These are phyloP conservation scores for Agelastica alni DNA, from an alignment of 2,888 invertebrate species.

Conservation along the genomic window DNA sequence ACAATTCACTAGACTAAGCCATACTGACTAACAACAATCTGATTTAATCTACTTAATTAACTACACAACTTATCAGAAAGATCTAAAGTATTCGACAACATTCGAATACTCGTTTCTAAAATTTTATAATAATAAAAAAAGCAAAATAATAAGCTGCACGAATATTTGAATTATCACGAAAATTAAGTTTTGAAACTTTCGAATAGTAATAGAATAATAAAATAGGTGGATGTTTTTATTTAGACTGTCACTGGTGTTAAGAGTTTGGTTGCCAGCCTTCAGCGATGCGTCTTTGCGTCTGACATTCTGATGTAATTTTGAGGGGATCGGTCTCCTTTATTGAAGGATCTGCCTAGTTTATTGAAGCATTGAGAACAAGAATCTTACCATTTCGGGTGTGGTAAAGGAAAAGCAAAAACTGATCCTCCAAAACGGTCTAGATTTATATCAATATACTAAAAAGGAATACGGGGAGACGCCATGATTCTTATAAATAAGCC, in stretches of 20 bases:
- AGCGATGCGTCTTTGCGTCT: conserved; percentile 6
- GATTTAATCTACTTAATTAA: too few relatives aligned
- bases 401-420: neutral
- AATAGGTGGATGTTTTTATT: too few relatives aligned
- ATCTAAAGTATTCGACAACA: too few relatives aligned
- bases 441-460: conserved; percentile 3
- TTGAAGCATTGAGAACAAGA: conserved; percentile 3
- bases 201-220: too few relatives aligned
- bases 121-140: too few relatives aligned
- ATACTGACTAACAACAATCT: too few relatives aligned
- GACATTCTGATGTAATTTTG: conserved; percentile 7
- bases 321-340: conserved; percentile 3
- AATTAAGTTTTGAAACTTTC: too few relatives aligned
- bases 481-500: neutral
- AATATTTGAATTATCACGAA: too few relatives aligned
- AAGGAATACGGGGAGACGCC: neutral
- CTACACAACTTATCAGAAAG: too few relatives aligned
- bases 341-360: conserved; percentile 4
- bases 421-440: conserved; percentile 2
- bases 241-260: neutral
- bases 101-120: too few relatives aligned
- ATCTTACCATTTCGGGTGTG: conserved; percentile 1
- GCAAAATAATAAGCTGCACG: too few relatives aligned
- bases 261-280: neutral
- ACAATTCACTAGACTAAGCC: too few relatives aligned